Evolutionary conservation across 2,888 invertebrate genomes (phyloP).

Genomic region (Lasioglossum morio): DNA sequence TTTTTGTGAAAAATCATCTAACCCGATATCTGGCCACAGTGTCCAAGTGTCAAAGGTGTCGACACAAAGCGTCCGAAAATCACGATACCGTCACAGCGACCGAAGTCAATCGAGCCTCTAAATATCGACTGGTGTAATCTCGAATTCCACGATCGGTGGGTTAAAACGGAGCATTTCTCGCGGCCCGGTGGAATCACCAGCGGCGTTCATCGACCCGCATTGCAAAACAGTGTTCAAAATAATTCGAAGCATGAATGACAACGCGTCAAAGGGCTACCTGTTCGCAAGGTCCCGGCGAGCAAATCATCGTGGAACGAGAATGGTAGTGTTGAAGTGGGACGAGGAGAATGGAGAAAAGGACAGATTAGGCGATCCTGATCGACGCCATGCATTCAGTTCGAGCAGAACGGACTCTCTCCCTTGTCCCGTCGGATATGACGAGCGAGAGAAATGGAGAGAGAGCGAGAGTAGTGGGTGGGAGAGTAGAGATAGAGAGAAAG

Average conservation of each 20-base stretch:
- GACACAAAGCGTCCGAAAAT: neutral
- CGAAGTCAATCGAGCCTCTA: neutral
- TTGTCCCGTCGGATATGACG: slow-evolving; percentile 60
- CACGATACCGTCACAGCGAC: neutral
- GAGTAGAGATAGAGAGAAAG: neutral
- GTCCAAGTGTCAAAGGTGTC: neutral
- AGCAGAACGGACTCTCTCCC: slow-evolving; percentile 28
- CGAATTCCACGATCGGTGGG: neutral
- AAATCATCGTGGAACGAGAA: neutral
- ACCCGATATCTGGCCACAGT: too few relatives aligned
- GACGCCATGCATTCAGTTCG: slow-evolving; percentile 24
- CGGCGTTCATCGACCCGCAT: neutral
- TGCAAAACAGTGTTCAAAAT: neutral
- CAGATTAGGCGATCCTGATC: slow-evolving; percentile 38
- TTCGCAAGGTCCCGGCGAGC: slow-evolving; percentile 28
- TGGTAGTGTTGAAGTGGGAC: neutral
- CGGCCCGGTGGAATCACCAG: neutral
- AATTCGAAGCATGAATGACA: slow-evolving; percentile 14
- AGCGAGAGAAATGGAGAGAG: slow-evolving; percentile 3
- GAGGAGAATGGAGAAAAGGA: slow-evolving; percentile 2
- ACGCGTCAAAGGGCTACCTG: slow-evolving; percentile 27
- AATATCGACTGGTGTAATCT: neutral
- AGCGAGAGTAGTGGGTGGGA: slow-evolving; percentile 15
- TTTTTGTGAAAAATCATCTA: too few relatives aligned
- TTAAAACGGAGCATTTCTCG: neutral